Evolutionary conservation across 2,888 invertebrate species (phyloP).

Genomic region (Agrenia bidenticulata): DNA sequence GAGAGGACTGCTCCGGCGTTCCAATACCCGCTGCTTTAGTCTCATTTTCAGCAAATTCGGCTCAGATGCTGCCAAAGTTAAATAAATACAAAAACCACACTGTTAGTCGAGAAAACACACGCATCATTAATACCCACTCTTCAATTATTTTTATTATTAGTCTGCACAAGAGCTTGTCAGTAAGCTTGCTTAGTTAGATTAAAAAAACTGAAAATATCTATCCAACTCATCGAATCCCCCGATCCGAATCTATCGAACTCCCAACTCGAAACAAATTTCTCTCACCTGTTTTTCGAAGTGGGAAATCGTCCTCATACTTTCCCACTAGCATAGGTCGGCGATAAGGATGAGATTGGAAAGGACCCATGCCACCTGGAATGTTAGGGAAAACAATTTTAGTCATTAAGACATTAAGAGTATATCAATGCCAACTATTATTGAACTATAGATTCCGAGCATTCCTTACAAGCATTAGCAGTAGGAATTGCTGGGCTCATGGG

Average conservation of each 20-base stretch:
- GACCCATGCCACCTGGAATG: constrained; percentile 51
- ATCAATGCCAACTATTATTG: constrained; percentile 18
- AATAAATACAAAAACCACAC: constrained; percentile 8
- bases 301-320: constrained; percentile 77
- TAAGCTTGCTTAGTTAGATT: not conserved
- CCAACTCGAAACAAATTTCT: not conserved
- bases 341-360: constrained; percentile 57
- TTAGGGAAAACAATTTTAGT: no score
- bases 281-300: constrained; percentile 90
- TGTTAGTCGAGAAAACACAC: constrained; percentile 2
- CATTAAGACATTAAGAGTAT: no score
- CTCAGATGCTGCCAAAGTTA: constrained; percentile 75
- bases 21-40: constrained; percentile 91
- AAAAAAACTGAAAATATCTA: no score
- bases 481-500: constrained; percentile 29
- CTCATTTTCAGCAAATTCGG: constrained; percentile 93
- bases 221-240: not conserved
- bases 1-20: constrained; percentile 89
- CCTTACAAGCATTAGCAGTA: constrained; percentile 9
- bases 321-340: constrained; percentile 58
- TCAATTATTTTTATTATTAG: no score
- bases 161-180: no score
- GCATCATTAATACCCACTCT: not conserved
- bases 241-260: not conserved
- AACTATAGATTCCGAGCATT: not conserved